Evolutionary conservation across 2,797 vertebrate genomes (phyloP).

Genomic region (Rousettus madagascariensis): DNA sequence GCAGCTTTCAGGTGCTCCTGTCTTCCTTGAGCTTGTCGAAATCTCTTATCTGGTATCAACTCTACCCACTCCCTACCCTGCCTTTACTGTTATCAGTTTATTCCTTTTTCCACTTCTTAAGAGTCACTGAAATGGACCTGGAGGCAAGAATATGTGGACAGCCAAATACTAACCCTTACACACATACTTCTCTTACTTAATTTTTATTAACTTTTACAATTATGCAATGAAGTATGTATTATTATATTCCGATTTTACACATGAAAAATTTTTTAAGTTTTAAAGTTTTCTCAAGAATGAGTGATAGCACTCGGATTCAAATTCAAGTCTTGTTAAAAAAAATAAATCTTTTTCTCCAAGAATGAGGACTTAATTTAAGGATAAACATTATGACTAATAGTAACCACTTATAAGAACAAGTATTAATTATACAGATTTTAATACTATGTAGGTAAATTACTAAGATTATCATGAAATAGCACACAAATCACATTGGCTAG

Average conservation of each 20-base stretch:
- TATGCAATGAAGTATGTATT: neutral
- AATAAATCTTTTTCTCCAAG: neutral
- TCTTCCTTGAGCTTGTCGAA: neutral
- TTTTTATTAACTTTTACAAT: neutral
- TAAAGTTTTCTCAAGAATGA: neutral
- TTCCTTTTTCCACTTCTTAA: constrained; percentile 1
- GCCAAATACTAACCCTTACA: too few relatives aligned
- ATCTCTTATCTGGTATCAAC: constrained; percentile 38
- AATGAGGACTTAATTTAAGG: neutral
- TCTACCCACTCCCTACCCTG: neutral
- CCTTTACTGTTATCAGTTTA: neutral
- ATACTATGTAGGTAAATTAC: neutral
- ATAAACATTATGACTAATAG: neutral
- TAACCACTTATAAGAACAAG: neutral
- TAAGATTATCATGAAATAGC: neutral
- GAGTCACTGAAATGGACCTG: neutral
- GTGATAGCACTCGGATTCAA: neutral
- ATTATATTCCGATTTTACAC: neutral
- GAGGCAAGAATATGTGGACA: too few relatives aligned
- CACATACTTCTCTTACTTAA: neutral
- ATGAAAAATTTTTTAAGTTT: neutral
- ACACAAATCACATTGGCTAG: neutral
- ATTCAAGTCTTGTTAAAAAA: neutral
- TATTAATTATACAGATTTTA: neutral
- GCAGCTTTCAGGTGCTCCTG: neutral